Evolutionary conservation across 2,797 vertebrate species (phyloP).

Genomic region (Octomys mimax): DNA sequence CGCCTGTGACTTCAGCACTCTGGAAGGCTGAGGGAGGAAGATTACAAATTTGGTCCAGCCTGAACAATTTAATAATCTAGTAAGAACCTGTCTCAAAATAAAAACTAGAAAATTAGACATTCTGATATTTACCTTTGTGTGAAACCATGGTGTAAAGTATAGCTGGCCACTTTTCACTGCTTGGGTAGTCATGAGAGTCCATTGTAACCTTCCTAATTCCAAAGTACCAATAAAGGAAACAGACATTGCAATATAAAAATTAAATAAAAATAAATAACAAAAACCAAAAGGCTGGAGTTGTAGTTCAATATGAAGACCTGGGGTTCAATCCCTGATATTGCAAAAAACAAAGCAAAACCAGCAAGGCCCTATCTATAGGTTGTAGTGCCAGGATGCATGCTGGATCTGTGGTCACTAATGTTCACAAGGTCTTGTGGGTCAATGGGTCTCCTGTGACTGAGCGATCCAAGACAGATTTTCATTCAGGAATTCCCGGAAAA

Average conservation of each 20-base stretch:
- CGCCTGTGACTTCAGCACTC: not conserved
- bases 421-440: conserved; percentile 54
- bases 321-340: not conserved
- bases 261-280: no score
- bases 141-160: conserved; percentile 89
- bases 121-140: conserved; percentile 88
- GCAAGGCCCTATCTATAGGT: not conserved
- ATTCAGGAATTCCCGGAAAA: conserved; percentile 75
- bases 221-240: conserved; percentile 89
- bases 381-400: not conserved
- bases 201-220: conserved; percentile 88
- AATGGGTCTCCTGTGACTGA: conserved; percentile 29
- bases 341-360: not conserved
- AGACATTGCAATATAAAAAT: conserved; percentile 71
- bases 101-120: conserved; percentile 81
- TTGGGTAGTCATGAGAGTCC: conserved; percentile 89
- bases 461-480: conserved; percentile 50
- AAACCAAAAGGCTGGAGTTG: not conserved
- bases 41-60: not conserved
- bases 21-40: not conserved
- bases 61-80: not conserved
- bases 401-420: not conserved
- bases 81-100: not conserved
- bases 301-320: not conserved
- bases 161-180: conserved; percentile 88